Percentiles rank a stretch among this genome's conserved stretches.
phyloP scores from a whole-genome alignment of 2,888 invertebrate genomes.

The Oligia strigilis region DNA sequence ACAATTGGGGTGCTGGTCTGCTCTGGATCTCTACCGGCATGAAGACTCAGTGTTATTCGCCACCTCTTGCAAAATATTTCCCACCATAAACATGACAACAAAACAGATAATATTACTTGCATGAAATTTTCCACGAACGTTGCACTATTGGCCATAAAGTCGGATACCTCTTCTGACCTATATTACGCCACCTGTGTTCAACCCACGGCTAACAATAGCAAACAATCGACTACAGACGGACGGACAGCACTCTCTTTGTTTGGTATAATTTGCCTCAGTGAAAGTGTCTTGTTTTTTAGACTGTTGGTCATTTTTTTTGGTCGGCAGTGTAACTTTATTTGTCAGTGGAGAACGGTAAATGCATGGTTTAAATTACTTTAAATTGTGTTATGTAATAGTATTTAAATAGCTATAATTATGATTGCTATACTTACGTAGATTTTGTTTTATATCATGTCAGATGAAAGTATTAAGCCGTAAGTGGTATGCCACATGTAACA shows the following conservation, averaged over 20 bases:
- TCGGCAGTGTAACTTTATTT: constrained; percentile 48
- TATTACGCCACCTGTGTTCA: constrained; percentile 56
- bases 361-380: constrained; percentile 56
- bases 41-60: background rate
- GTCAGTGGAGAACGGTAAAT: constrained; percentile 34
- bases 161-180: constrained; percentile 41
- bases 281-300: constrained; percentile 59
- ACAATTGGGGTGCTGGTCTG: background rate
- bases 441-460: background rate
- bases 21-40: background rate
- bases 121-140: constrained; percentile 32
- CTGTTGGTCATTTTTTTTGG: constrained; percentile 44
- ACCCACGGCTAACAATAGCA: constrained; percentile 56
- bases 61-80: constrained; percentile 17
- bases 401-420: constrained; percentile 28
- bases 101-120: constrained; percentile 18
- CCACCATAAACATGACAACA: constrained; percentile 1
- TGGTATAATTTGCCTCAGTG: constrained; percentile 60
- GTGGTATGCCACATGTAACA: background rate
- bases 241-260: constrained; percentile 60
- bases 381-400: constrained; percentile 41
- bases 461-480: constrained; percentile 14
- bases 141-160: constrained; percentile 28
- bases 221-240: constrained; percentile 38
- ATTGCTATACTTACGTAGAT: too few species aligned